Percentiles rank a stretch among this genome's conserved stretches.
phyloP scores from a whole-genome alignment of 2,113 vertebrate species.

The Piaya cayana region DNA sequence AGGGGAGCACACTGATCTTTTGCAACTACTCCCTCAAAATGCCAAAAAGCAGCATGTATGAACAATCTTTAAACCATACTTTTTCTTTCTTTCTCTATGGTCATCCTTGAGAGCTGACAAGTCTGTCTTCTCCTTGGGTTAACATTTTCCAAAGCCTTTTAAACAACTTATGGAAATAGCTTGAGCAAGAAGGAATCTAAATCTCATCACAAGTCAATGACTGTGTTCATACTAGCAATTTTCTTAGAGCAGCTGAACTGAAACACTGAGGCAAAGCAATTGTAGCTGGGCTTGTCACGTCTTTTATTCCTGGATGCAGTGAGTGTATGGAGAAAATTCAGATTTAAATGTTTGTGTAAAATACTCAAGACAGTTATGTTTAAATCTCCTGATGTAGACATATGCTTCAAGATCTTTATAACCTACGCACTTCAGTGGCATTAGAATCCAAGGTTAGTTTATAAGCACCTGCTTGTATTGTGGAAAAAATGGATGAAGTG shows the following conservation, averaged over 20 bases:
- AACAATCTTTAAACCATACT: background rate
- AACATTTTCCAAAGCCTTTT: background rate
- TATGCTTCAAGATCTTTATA: background rate
- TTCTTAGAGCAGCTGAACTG: background rate
- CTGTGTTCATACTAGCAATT: background rate
- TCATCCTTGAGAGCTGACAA: background rate
- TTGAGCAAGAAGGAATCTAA: background rate
- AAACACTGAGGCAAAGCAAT: background rate
- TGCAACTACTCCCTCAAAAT: background rate
- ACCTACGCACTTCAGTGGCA: background rate
- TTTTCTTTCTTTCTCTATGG: background rate
- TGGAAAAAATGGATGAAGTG: background rate
- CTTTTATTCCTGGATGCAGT: background rate
- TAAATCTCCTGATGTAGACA: background rate
- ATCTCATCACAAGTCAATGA: background rate
- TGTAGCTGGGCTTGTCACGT: background rate
- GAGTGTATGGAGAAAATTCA: background rate
- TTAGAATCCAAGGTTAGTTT: slow-evolving; percentile 10
- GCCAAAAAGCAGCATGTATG: background rate
- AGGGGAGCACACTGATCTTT: background rate
- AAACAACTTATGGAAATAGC: background rate
- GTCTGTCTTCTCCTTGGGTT: background rate
- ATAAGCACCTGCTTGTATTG: background rate
- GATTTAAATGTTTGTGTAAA: background rate
- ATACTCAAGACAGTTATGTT: background rate